phyloP scores from a whole-genome alignment of 2,888 invertebrate genomes.

The Scaptomyza cyrtandrae region DNA sequence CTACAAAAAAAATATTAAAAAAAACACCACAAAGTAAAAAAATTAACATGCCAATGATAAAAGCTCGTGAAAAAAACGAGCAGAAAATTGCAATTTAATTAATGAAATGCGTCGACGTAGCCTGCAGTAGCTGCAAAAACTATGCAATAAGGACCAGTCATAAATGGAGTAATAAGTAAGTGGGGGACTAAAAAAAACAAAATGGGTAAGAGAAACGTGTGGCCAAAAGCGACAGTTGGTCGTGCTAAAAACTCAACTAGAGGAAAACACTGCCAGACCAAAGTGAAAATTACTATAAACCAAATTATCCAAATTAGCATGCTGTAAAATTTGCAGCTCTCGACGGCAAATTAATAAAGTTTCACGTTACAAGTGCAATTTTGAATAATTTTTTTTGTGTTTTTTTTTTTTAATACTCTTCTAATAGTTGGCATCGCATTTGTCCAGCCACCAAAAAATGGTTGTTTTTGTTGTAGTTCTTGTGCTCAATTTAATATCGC shows the following conservation, averaged over 20 bases:
- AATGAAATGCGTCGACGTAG: slow-evolving; percentile 60
- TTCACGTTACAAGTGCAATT: slow-evolving; percentile 63
- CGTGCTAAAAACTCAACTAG: slow-evolving; percentile 25
- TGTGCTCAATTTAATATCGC: slow-evolving; percentile 61
- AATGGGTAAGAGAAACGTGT: slow-evolving; percentile 20
- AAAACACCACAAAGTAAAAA: slow-evolving; percentile 36
- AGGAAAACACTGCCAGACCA: slow-evolving; percentile 28
- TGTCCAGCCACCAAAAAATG: slow-evolving; percentile 3
- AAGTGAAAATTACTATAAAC: slow-evolving; percentile 64
- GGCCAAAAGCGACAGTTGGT: slow-evolving; percentile 44
- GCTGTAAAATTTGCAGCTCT: slow-evolving; percentile 55
- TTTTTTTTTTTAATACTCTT: not conserved
- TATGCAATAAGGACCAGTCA: slow-evolving; percentile 37
- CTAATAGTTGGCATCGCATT: slow-evolving; percentile 14
- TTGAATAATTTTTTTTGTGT: slow-evolving; percentile 3
- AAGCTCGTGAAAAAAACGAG: slow-evolving; percentile 4
- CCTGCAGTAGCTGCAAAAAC: slow-evolving; percentile 26
- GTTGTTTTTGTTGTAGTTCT: slow-evolving; percentile 3
- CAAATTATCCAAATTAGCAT: slow-evolving; percentile 76
- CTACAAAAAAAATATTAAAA: slow-evolving; percentile 11
- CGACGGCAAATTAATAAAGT: slow-evolving; percentile 74
- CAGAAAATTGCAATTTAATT: slow-evolving; percentile 68
- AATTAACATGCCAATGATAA: slow-evolving; percentile 53
- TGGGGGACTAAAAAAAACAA: not conserved
- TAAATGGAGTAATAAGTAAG: slow-evolving; percentile 9